These are phyloP conservation scores for Dioctria linearis DNA, from an alignment of 2,888 invertebrate genomes.

Conservation along the genomic window DNA sequence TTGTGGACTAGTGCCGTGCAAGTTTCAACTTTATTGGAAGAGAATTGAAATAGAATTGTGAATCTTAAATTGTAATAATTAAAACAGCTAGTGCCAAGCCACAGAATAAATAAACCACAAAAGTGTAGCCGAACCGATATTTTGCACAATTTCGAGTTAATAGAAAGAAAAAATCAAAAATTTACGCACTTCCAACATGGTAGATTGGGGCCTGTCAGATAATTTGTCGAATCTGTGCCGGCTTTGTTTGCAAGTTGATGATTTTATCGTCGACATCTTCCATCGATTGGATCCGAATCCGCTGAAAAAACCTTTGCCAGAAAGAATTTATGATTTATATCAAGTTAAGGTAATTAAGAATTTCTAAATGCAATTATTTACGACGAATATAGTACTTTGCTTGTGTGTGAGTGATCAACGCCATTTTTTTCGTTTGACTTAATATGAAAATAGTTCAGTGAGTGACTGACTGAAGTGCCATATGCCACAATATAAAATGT, in stretches of 20 bases:
- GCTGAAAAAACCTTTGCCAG: constrained; percentile 72
- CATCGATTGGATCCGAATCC: constrained; percentile 74
- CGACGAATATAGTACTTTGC: background rate
- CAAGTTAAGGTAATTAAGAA: constrained; percentile 72
- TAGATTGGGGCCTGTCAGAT: constrained; percentile 45
- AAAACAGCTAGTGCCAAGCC: background rate
- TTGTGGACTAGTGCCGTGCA: constrained; percentile 15
- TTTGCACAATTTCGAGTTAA: background rate
- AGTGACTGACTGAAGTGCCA: background rate
- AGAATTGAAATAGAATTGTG: background rate
- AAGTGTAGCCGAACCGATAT: background rate
- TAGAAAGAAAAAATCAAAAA: background rate
- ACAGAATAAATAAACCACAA: background rate
- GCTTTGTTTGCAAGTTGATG: constrained; percentile 77
- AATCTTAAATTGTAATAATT: background rate
- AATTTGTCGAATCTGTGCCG: constrained; percentile 71
- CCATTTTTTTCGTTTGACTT: background rate
- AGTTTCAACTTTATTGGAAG: background rate
- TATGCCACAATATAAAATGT: constrained; percentile 12
- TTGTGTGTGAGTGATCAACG: constrained; percentile 33
- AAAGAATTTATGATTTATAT: constrained; percentile 74
- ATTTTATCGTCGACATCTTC: constrained; percentile 77
- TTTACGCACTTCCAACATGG: constrained; percentile 45
- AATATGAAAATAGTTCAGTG: constrained; percentile 3
- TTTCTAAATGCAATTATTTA: constrained; percentile 33